A percentile compares a stretch with the other conserved stretches of the same genome.
Conservation (phyloP, 2,113 vertebrate species). For the Lipophrys pholis region DNA sequence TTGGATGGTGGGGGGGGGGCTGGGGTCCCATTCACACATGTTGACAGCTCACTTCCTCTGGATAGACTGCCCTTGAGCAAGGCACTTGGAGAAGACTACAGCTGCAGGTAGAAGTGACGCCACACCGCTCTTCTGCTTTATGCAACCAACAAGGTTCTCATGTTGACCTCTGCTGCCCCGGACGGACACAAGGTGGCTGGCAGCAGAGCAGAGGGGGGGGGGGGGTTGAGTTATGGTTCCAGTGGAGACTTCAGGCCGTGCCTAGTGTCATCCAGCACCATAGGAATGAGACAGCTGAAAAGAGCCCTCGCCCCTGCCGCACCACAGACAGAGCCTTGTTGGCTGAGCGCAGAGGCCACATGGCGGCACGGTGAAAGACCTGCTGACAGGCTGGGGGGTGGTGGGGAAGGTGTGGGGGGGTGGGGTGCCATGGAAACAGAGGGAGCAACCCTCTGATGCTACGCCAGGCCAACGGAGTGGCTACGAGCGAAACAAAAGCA, state of each 20-base stretch:
- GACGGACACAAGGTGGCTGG: slow-evolving; percentile 30
- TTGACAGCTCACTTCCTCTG: background rate
- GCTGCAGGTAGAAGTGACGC: background rate
- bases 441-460: slow-evolving; percentile 35
- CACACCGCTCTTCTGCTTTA: too few relatives aligned
- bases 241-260: slow-evolving; percentile 61
- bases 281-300: slow-evolving; percentile 83
- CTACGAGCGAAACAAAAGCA: background rate
- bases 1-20: background rate
- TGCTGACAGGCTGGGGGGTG: slow-evolving; percentile 59
- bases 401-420: too few relatives aligned
- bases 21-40: background rate
- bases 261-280: slow-evolving; percentile 71
- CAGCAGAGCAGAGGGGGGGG: slow-evolving; percentile 28
- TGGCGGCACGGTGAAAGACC: slow-evolving; percentile 60
- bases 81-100: slow-evolving; percentile 21
- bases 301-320: slow-evolving; percentile 34
- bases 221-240: slow-evolving; percentile 56
- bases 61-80: slow-evolving; percentile 5
- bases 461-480: slow-evolving; percentile 13
- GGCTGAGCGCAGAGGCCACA: slow-evolving; percentile 64
- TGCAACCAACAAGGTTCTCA: too few relatives aligned
- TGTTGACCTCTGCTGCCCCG: background rate
- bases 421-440: slow-evolving; percentile 46
- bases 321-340: slow-evolving; percentile 65